Conservation (phyloP, 2,797 vertebrate species). For the Gambusia yucatana region DNA sequence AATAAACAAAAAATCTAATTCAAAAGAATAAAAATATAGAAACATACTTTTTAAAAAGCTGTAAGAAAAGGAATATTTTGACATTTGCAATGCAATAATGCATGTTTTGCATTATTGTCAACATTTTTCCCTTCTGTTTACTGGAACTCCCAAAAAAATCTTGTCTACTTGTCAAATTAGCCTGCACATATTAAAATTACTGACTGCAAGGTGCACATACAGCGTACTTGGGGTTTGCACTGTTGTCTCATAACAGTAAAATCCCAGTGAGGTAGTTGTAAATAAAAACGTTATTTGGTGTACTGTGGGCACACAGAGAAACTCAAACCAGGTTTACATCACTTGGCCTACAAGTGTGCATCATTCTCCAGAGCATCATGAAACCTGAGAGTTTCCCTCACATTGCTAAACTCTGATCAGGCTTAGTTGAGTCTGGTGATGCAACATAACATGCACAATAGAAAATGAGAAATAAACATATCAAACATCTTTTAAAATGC, state of each 20-base stretch:
- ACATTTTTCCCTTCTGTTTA: background rate
- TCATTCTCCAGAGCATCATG: background rate
- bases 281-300: background rate
- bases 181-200: background rate
- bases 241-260: background rate
- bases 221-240: background rate
- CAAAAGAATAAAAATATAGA: background rate
- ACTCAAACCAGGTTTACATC: background rate
- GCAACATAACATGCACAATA: background rate
- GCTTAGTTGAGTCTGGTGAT: slow-evolving; percentile 1
- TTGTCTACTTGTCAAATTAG: background rate
- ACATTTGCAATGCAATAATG: background rate
- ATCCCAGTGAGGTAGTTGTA: background rate
- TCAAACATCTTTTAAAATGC: background rate
- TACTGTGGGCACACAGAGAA: background rate
- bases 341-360: background rate
- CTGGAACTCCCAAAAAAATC: background rate
- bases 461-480: background rate
- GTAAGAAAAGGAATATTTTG: background rate
- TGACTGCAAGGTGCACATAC: background rate
- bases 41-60: background rate
- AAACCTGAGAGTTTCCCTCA: background rate
- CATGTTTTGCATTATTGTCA: background rate
- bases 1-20: background rate
- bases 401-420: background rate